Evolutionary conservation across 2,113 vertebrate species (phyloP).

Genomic region (Platanista minor): DNA sequence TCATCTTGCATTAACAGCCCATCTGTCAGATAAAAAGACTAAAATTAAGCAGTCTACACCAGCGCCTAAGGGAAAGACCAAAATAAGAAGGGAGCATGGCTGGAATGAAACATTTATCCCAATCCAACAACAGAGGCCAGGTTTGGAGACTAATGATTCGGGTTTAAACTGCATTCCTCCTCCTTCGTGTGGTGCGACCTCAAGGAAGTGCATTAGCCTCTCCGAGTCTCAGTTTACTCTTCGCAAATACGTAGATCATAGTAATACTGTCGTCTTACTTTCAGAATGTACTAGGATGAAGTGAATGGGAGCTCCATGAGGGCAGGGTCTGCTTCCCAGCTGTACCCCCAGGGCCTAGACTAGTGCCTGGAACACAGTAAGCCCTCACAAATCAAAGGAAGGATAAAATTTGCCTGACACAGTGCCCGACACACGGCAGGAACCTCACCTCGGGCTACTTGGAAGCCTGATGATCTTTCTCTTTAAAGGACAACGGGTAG

Average conservation of each 20-base stretch:
- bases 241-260: background rate
- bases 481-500: background rate
- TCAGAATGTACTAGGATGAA: background rate
- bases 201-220: background rate
- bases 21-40: background rate
- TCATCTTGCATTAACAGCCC: background rate
- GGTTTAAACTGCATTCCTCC: background rate
- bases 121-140: background rate
- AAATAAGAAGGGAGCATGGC: background rate
- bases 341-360: background rate
- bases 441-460: background rate
- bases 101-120: background rate
- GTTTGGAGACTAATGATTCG: background rate
- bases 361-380: background rate
- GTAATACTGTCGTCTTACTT: background rate
- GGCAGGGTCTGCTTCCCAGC: background rate
- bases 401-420: background rate
- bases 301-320: background rate
- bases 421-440: background rate
- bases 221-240: background rate
- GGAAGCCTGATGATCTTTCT: background rate
- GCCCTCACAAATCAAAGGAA: background rate
- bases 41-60: background rate
- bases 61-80: background rate
- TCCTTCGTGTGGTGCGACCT: background rate